Base-by-base conservation (phyloP, 2,797 vertebrate genomes). In the Pterois miles region DNA sequence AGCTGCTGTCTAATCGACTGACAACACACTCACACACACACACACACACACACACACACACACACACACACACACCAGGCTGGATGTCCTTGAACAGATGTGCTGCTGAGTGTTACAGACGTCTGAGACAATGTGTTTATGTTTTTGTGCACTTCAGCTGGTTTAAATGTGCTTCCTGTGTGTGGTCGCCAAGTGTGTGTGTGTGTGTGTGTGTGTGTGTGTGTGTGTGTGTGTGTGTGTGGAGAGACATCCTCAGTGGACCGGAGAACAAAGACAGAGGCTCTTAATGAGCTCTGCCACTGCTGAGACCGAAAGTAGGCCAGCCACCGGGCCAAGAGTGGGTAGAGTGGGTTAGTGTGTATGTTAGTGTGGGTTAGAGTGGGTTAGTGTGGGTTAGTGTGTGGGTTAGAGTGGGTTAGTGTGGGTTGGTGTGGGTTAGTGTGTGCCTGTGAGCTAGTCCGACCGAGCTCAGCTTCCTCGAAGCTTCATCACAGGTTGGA, bases 281-380 rank as follows among this genome's bases (percentile, higher is more conserved):
- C 86, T 89, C 85, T 85, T 93, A 93, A 95, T 92, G 89, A 92
- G 91, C 86, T 89, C 88, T 90, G 80, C 84, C 86, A 87, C 87
- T 83, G 86, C 89, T 78, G 78, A 86, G 82, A 85, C 87, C 83
- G 85, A 89, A 94, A 94, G 83, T 94, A 94, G 93, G 93, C 85
- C 93, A 94, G 79, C 79, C 84, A 87, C 69, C 43, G n/a, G 36
- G 23, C 54, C 13, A 1, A 48, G 71, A 64, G 75, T 23, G 53
- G 62, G 67, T 57, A n/a, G n/a, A n/a, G n/a, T n/a, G n/a, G n/a
- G n/a, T n/a, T n/a, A n/a, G 38, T 71, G 60, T 36, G 68, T 57
- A n/a, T 54, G 80, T 54, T 65, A 36, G 56, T 64, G 67, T 69
- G 73, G 60, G 66, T 40, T n/a, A n/a, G n/a, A n/a, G n/a, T n/a